A percentile compares a stretch with the other conserved stretches of the same genome.
Conservation (phyloP, 2,113 vertebrate genomes). For the Pleuronectes platessa region DNA sequence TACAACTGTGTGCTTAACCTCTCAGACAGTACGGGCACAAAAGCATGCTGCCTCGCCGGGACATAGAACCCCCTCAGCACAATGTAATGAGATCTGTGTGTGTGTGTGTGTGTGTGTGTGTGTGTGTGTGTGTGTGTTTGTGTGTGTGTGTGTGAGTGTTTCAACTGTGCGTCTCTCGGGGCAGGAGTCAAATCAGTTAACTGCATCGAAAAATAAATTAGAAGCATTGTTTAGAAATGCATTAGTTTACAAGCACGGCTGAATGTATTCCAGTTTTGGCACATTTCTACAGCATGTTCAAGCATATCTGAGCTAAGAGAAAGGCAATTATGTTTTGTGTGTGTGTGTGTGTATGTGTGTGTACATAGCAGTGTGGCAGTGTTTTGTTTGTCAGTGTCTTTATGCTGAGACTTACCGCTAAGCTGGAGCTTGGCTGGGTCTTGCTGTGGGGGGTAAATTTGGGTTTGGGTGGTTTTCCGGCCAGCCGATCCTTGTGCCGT, state of each 20-base stretch:
- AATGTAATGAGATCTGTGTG: constrained; percentile 31
- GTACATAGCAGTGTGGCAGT: constrained; percentile 34
- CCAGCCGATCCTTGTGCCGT: constrained; percentile 95
- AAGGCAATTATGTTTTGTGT: constrained; percentile 55
- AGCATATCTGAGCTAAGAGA: constrained; percentile 42
- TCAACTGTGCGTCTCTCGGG: constrained; percentile 16
- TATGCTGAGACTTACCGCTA: constrained; percentile 85
- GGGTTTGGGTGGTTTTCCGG: constrained; percentile 93
- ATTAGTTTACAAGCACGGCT: constrained; percentile 45
- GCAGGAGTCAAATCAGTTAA: constrained; percentile 51
- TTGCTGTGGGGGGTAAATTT: constrained; percentile 94
- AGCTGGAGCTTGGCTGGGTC: constrained; percentile 89
- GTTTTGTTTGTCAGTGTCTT: constrained; percentile 53
- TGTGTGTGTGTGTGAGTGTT: constrained; percentile 24
- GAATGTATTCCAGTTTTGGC: constrained; percentile 43
- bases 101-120: constrained; percentile 23
- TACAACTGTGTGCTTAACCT: constrained; percentile 65
- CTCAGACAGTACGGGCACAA: constrained; percentile 46
- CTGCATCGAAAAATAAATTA: constrained; percentile 28
- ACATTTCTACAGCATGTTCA: constrained; percentile 25
- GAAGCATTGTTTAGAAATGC: constrained; percentile 47
- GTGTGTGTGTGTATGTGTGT: constrained; percentile 44
- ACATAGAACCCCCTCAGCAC: constrained; percentile 22
- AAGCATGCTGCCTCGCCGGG: constrained; percentile 32
- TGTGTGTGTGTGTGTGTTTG: constrained; percentile 11